Base-by-base conservation (phyloP, 2,888 invertebrate species). In the Phaedon cochleariae region DNA sequence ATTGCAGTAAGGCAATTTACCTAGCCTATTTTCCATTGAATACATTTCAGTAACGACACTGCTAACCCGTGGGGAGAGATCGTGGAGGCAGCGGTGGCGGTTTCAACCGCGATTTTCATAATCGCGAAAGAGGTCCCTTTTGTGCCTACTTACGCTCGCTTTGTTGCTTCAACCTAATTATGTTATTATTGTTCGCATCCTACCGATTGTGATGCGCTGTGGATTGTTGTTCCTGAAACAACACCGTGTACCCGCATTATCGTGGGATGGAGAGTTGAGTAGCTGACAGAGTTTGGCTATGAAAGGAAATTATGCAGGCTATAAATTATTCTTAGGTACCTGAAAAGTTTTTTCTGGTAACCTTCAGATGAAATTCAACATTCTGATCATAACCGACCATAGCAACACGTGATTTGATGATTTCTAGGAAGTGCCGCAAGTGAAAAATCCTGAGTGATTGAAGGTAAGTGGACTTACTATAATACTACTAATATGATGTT, bases 51-150 rank as follows among this genome's bases (percentile, higher is more conserved):
- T 41, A 10, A 41, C 41, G 41, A 15, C 41, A 7, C 41, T 41
- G 41, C 41, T 3, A n/a, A 62, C 70, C 67, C 69, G 58, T 48
- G 53, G 63, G 65, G 63, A 67, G 68, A 68, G 67, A 67, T 67
- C 65, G 67, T 15, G 15, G 41, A 41, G 2, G 41, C n/a, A 15
- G 15, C 41, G 41, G 15, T 41, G 41, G 61, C 68, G 63, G 65
- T 62, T 71, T 69, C 69, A 64, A 70, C 57, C 64, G 70, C 69
- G 74, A 75, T 76, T 76, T 75, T 75, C 75, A 75, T 76, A 76
- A 76, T 76, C 73, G 71, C 59, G 58, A 66, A 70, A 70, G 65
- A 63, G 65, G 62, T 41, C 41, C 67, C 67, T 64, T 71, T 71
- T 71, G 71, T 69, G 60, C 67, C 58, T 67, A 67, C 67, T 66